These are phyloP conservation scores for Rhinoderma darwinii DNA, from an alignment of 2,113 vertebrate genomes.

Conservation along the genomic window DNA sequence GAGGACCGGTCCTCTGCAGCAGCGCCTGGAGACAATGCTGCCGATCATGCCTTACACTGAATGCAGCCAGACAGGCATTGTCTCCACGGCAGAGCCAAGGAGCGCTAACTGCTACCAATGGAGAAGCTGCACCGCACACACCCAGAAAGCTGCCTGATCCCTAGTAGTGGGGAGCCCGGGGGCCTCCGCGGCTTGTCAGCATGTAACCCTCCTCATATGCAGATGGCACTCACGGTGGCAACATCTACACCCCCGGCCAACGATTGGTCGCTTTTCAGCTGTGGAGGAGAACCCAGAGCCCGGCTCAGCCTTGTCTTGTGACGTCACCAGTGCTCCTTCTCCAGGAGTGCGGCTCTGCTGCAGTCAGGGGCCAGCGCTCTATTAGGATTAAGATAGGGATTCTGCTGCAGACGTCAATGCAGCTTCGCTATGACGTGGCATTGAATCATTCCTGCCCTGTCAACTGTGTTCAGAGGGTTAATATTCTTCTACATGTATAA, in stretches of 20 bases:
- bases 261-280: constrained; percentile 38
- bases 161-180: background rate
- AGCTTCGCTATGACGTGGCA: background rate
- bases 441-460: too few relatives aligned
- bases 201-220: constrained; percentile 22
- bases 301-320: background rate
- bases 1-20: background rate
- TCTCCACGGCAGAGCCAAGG: background rate
- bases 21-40: background rate
- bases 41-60: background rate
- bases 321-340: background rate
- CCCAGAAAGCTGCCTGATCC: constrained; percentile 25
- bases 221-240: constrained; percentile 28
- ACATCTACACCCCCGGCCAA: background rate
- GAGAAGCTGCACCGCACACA: background rate
- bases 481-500: too few relatives aligned
- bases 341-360: background rate
- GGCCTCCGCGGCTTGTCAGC: constrained; percentile 35
- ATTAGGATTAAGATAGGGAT: too few relatives aligned
- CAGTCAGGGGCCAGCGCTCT: too few relatives aligned
- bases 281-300: constrained; percentile 46
- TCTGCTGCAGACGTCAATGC: too few relatives aligned
- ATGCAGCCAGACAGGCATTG: background rate
- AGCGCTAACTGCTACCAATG: background rate
- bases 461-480: too few relatives aligned